Evolutionary conservation across 23 tunicate genomes (phyloP).

Genomic region (Styela clava): DNA sequence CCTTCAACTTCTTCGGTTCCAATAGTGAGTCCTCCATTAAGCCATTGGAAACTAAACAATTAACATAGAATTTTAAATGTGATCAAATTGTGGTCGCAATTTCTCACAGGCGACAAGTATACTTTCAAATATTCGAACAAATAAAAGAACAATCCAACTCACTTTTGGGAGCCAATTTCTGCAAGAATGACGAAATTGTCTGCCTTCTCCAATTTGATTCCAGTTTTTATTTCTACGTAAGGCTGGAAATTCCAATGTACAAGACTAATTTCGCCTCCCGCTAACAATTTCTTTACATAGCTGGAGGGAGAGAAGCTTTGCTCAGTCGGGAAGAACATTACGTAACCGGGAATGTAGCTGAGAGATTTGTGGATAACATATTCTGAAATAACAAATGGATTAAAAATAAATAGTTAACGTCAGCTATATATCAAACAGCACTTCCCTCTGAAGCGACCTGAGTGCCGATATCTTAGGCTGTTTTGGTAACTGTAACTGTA

Average conservation of each 20-base stretch:
- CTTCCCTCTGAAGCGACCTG: no score
- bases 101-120: no score
- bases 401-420: no score
- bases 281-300: background rate
- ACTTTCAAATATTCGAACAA: no score
- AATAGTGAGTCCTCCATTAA: background rate
- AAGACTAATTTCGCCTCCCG: background rate
- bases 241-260: conserved; percentile 5
- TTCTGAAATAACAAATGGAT: conserved; percentile 7
- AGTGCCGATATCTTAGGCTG: no score
- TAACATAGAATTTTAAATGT: no score
- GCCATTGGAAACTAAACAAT: background rate
- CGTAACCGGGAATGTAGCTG: conserved; percentile 1
- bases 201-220: background rate
- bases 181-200: background rate
- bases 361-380: background rate
- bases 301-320: background rate
- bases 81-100: no score
- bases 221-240: background rate
- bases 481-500: no score
- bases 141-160: no score
- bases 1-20: background rate
- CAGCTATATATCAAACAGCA: no score
- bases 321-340: background rate
- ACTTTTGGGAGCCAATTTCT: background rate